Evolutionary conservation across 2,797 vertebrate species (phyloP), one percentile per base, ranked within the genome.

Genomic region (Onychomys leucogaster): DNA sequence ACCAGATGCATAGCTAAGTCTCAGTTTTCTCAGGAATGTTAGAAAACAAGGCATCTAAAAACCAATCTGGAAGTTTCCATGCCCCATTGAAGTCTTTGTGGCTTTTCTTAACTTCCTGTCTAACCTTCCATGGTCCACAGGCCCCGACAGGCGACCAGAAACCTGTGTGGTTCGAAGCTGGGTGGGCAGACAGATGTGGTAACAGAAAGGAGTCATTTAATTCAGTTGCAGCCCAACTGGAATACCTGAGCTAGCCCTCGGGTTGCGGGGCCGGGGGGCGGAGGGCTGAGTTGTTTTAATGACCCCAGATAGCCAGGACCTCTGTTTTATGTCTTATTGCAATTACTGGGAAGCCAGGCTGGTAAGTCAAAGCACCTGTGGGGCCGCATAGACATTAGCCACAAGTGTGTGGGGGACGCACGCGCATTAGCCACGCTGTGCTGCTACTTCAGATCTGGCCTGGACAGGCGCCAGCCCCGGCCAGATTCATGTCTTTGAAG

Each of bases 261-360:
- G 57, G 23, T 12, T 23, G 86, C 95, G 19, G 55, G 52, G 52
- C 13, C 13, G 52, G n/a, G 55, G 19, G 94, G 55, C 16, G 11
- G 77, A 55, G 94, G 29, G 61, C 76, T 32, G 21, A 1, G 75
- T 7, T 37, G 94, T 43, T 96, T 97, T 91, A 95, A 98, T 63
- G 92, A 97, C 67, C 77, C 80, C 71, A 94, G 94, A 88, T 78
- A 97, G 96, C 86, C 89, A 75, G 71, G 80, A 84, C 78, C 78
- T 97, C 95, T 97, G 97, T 96, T 93, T 97, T 96, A 93, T 84
- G 91, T 97, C 96, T 95, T 80, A 95, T 78, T 9, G 0, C 71
- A 91, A 88, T 96, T 94, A 95, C 55, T 49, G 41, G 63, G 95
- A 97, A 83, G 49, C 92, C 89, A 34, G 89, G 59, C 57, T 0